Percentiles rank a stretch among this genome's conserved stretches.
phyloP scores from a whole-genome alignment of 2,113 vertebrate species.

The Balaeniceps rex region DNA sequence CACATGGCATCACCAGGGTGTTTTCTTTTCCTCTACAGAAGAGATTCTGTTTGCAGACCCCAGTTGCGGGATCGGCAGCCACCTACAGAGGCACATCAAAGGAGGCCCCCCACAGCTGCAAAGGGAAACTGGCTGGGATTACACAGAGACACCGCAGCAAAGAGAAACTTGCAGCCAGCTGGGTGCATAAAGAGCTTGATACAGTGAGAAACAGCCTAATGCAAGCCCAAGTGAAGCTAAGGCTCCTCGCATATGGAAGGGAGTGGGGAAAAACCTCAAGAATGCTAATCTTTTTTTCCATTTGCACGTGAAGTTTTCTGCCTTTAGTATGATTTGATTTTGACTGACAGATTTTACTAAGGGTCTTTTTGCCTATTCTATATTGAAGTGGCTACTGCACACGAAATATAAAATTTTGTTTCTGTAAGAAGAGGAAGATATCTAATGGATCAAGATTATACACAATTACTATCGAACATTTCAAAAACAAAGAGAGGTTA shows the following conservation, averaged over 20 bases:
- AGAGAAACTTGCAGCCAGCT: slow-evolving; percentile 39
- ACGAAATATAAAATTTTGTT: neutral
- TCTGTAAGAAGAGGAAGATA: neutral
- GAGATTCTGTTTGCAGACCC: slow-evolving; percentile 31
- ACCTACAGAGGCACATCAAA: slow-evolving; percentile 59
- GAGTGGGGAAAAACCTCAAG: neutral
- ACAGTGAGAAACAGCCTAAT: slow-evolving; percentile 23
- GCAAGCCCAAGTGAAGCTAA: neutral
- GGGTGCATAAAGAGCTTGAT: slow-evolving; percentile 33
- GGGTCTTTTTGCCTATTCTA: neutral
- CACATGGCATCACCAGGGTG: neutral
- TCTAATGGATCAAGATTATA: neutral
- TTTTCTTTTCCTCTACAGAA: slow-evolving; percentile 46
- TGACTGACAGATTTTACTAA: neutral
- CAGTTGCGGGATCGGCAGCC: neutral
- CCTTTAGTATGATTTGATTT: neutral
- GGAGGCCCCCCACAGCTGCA: slow-evolving; percentile 46
- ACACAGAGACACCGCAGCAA: slow-evolving; percentile 7
- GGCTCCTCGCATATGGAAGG: neutral
- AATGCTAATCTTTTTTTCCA: neutral
- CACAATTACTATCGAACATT: neutral
- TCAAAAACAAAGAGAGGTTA: neutral
- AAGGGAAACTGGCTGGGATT: slow-evolving; percentile 54
- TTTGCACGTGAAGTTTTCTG: neutral
- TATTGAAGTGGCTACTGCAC: neutral